Base-by-base conservation (phyloP, 1,140 invertebrate genomes). In the Bombus waltoni region DNA sequence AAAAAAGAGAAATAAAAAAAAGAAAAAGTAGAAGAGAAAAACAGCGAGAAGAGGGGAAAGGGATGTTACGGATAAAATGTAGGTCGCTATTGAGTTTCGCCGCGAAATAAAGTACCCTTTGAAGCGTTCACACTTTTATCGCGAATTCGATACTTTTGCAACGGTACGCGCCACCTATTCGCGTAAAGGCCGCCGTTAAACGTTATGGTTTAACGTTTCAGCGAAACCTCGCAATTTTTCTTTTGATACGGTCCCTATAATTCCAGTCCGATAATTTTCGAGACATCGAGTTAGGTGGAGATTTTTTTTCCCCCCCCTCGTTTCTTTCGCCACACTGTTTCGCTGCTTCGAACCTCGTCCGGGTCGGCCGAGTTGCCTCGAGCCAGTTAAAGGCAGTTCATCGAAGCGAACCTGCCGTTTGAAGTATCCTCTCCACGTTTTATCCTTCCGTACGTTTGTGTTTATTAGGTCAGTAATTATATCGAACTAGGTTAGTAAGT, bases 81-180 rank as follows among this genome's bases (percentile, higher is more conserved):
- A 75, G 47, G 42, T 88, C 68, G 38, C 22, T 22, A 59, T 59
- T 57, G 42, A 47, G 66, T 59, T 83, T 59, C 75, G 9, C 38
- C 3, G 9, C 53, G 66, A 59, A 71, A 42, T 84, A 59, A 68
- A 73, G 70, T 72, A 53, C 66, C 35, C 83, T 84, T 84, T 84
- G 83, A 79, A 79, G 66, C 35, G 53, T 72, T 71, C 74, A 53
- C 75, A 57, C 75, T 71, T 84, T 77, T 70, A 70, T 71, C 74
- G 47, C 28, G 47, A 78, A 70, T 57, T 70, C 44, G 83, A 71
- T 57, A 57, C 53, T 38, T 28, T 32, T 13, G 32, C 53, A 47
- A 71, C 28, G 47, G 15, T 18, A 40, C 44, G 13, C 62, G 9
- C n/a, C 22, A 38, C 1, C 22, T 4, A 10, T 35, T 71, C 4